Evolutionary conservation across 2,113 vertebrate species (phyloP).

Genomic region (Puma concolor): DNA sequence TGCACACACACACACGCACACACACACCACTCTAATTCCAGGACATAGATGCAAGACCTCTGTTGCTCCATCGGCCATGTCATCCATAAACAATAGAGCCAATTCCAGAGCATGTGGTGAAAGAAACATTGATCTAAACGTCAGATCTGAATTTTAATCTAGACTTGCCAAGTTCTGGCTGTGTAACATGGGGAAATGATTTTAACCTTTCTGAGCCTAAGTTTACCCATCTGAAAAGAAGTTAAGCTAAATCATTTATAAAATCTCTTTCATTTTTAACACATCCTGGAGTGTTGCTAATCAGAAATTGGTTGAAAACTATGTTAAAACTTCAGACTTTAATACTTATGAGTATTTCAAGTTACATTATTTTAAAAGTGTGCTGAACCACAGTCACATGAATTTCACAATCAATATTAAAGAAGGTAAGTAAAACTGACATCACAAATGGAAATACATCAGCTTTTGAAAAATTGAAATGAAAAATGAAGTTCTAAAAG

Average conservation of each 20-base stretch:
- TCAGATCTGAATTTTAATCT: neutral
- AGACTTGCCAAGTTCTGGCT: neutral
- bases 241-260: neutral
- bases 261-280: neutral
- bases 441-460: neutral
- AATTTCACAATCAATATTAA: neutral
- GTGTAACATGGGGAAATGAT: neutral
- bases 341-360: constrained; percentile 5
- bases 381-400: neutral
- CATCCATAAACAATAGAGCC: neutral
- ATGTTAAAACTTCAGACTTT: neutral
- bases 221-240: neutral
- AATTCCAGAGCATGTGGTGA: neutral
- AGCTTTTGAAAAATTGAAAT: constrained; percentile 19
- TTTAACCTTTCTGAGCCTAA: neutral
- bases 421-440: neutral
- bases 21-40: neutral
- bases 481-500: neutral
- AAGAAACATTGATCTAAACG: neutral
- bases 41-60: neutral
- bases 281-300: neutral
- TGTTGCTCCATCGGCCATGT: neutral
- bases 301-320: neutral
- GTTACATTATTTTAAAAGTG: neutral
- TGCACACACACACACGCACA: neutral